Base-by-base conservation (phyloP, 2,113 vertebrate genomes). In the Semnornis frantzii region DNA sequence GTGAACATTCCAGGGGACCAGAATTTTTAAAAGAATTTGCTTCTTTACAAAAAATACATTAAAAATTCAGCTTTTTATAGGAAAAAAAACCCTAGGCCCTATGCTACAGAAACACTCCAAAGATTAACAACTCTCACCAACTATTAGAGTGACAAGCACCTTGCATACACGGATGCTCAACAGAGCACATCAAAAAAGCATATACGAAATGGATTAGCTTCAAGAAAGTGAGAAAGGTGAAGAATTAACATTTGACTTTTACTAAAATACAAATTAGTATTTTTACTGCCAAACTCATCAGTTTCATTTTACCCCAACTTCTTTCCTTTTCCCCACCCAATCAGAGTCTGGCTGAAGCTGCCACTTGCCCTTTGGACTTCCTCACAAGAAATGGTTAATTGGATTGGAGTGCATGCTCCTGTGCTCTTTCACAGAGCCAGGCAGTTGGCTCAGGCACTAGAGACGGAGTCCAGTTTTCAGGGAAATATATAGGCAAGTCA, bases 401-500 rank as follows among this genome's bases (percentile, higher is more conserved):
- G 12, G 69, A 94, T 1, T 48, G 12, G 69, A 65, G 76, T 0
- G 10, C 48, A 19, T 58, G 77, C 15, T 78, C 81, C 76, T 80
- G 46, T n/a, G 18, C 66, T 83, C 77, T 82, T 63, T 78, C 77
- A 34, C 71, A 70, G 50, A 85, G 86, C 70, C 76, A 63, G 70
- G 86, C 93, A 90, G 92, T 84, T 93, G 95, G 95, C 92, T 82
- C 71, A 63, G 15, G 81, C 71, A 14, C 83, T 21, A 34, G 7
- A 85, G 46, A 85, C 23, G 1, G 20, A 77, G 87, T 73, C 94
- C 94, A 92, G 92, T 73, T 94, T 91, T 89, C 87, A 92, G 82
- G 65, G 82, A 44, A 66, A 91, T 84, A 91, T 85, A 91, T 28
- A 93, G 89, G 75, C 95, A 93, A 91, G 92, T 89, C 94, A 95